A percentile compares a stretch with the other conserved stretches of the same genome.
phyloP scores from a whole-genome alignment of 2,888 invertebrate species.

The Brenthis hecate region DNA sequence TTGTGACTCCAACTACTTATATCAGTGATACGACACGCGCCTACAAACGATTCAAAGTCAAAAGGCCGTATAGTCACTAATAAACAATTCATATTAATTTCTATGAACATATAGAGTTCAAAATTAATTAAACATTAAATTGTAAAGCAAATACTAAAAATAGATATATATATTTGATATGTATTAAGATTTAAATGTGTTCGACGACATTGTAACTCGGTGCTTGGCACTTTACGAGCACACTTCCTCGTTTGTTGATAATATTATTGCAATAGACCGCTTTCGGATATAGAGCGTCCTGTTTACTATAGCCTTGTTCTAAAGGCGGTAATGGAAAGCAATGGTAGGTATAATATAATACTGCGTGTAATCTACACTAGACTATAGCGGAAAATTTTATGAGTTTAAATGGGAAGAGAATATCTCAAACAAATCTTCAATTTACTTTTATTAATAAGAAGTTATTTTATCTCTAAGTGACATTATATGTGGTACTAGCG shows the following conservation, averaged over 20 bases:
- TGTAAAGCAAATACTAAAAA: conserved; percentile 54
- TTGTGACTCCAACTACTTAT: conserved; percentile 15
- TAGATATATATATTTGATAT: conserved; percentile 53
- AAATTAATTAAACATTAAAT: conserved; percentile 29
- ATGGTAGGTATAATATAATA: not conserved
- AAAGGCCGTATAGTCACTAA: not conserved
- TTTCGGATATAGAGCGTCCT: conserved; percentile 34
- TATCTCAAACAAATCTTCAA: no score
- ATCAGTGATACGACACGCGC: conserved; percentile 19
- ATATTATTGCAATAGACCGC: conserved; percentile 47
- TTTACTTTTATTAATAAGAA: no score
- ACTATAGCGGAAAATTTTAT: no score
- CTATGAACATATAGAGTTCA: conserved; percentile 27
- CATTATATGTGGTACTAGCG: no score
- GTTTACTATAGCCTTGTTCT: conserved; percentile 19
- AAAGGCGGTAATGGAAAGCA: not conserved
- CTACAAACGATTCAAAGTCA: not conserved
- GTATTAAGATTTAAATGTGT: conserved; percentile 65
- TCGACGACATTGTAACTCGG: conserved; percentile 62
- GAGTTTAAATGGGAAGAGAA: no score
- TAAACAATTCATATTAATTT: conserved; percentile 17
- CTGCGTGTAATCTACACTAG: no score
- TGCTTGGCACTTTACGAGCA: conserved; percentile 51
- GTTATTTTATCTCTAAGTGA: no score
- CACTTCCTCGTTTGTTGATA: conserved; percentile 65